Base-by-base conservation (phyloP, 2,797 vertebrate species). In the Pitangus sulphuratus region DNA sequence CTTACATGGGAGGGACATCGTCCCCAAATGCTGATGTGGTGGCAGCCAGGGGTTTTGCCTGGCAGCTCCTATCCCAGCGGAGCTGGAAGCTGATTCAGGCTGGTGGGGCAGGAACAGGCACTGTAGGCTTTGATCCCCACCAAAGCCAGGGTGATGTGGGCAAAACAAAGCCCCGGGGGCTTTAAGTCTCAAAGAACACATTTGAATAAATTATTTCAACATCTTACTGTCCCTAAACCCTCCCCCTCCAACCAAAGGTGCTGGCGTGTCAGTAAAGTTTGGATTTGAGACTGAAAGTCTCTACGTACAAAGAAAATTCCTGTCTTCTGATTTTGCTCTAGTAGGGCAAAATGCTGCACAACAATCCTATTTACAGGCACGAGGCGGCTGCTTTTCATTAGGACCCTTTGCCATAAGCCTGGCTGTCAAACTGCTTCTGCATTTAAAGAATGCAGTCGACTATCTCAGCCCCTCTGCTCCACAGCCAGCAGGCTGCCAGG, bases 371-470 rank as follows among this genome's bases (percentile, higher is more conserved):
- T 82, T 68, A 62, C 65, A 89, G 57, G 57, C 78, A 37, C 0
- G 12, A 87, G 39, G 62, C 87, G 91, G 75, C 87, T 95, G 84
- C 62, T 92, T 94, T 90, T 79, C 58, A 69, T 93, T 57, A 89
- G 54, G 62, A 48, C 35, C 39, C 9, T 72, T 82, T 76, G 45
- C 89, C 53, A 8, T 30, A 15, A 84, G 40, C 75, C 45, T 0
- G 14, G 70, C 81, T 84, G 82, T 48, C 5, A 21, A 84, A 84
- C 51, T 30, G 48, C 48, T 82, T 75, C 61, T 71, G 61, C 14
- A 2, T 50, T 74, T 92, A 31, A 70, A 70, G 61, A 33, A 44
- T 19, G 42, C 1, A 3, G 35, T n/a, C 0, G 2, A 3, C 9
- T 48, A 8, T 57, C 40, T 39, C 31, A 53, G 72, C 15, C 51